Percentiles rank a stretch among this genome's conserved stretches.
These are phyloP conservation scores for Eulemur mongoz DNA, from an alignment of 2,797 vertebrate genomes.

Conservation along the genomic window DNA sequence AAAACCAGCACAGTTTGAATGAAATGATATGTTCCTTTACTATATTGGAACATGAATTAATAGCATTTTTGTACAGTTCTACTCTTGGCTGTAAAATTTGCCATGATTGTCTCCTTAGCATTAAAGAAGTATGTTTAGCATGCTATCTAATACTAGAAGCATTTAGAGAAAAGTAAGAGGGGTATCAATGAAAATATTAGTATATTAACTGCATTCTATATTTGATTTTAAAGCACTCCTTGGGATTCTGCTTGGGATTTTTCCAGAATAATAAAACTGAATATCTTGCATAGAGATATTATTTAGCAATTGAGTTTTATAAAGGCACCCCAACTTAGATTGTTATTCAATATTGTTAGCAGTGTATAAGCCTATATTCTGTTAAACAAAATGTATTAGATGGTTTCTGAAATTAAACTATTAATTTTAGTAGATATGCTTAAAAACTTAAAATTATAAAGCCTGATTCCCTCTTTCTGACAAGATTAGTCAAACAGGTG, in stretches of 20 bases:
- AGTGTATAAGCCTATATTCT: background rate
- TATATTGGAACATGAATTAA: background rate
- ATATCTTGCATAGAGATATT: background rate
- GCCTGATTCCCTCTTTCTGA: background rate
- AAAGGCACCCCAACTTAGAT: background rate
- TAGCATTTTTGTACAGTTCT: background rate
- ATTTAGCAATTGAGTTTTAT: background rate
- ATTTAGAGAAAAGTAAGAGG: background rate
- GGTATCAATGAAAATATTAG: background rate
- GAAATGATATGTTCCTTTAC: background rate
- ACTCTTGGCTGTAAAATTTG: background rate
- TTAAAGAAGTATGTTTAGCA: background rate
- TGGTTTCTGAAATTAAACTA: background rate
- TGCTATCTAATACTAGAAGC: background rate
- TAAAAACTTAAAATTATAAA: constrained; percentile 4
- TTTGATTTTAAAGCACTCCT: constrained; percentile 24
- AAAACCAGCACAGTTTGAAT: background rate
- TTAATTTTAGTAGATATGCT: background rate
- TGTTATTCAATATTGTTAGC: background rate
- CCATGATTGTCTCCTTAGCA: background rate
- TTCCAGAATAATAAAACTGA: constrained; percentile 38
- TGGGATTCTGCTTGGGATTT: background rate
- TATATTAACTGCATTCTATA: background rate
- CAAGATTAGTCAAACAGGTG: background rate
- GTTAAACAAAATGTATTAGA: background rate